Conservation (phyloP, 2,888 invertebrate genomes). For the Polydrusus cervinus region DNA sequence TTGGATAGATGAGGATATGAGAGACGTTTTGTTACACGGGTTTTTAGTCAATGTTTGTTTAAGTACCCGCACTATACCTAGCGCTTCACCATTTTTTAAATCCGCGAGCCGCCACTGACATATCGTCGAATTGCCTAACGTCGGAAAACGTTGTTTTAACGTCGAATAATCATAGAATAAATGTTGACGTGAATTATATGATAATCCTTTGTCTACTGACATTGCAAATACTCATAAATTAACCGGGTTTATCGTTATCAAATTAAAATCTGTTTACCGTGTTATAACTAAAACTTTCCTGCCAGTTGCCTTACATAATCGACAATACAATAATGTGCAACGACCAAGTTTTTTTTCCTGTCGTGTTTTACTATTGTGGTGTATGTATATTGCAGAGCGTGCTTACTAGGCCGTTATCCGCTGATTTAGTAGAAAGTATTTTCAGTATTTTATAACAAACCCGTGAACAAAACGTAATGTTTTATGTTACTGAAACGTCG, state of each 20-base stretch:
- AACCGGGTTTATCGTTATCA: constrained; percentile 26
- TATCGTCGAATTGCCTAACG: too few species aligned
- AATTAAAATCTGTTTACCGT: constrained; percentile 20
- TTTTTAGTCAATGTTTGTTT: too few species aligned
- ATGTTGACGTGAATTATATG: too few species aligned
- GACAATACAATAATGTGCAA: constrained; percentile 35
- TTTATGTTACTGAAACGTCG: constrained; percentile 15
- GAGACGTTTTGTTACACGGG: too few species aligned
- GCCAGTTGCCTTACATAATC: constrained; percentile 35
- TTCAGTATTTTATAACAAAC: constrained; percentile 40
- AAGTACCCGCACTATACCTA: too few species aligned
- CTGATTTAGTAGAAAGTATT: constrained; percentile 49
- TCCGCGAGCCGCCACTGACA: too few species aligned
- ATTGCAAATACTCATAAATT: constrained; percentile 13
- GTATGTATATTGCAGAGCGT: constrained; percentile 30
- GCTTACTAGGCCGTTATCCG: constrained; percentile 43
- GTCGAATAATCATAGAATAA: too few species aligned
- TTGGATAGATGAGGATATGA: too few species aligned
- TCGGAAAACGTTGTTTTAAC: too few species aligned
- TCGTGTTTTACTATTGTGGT: constrained; percentile 35
- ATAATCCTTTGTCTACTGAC: neutral
- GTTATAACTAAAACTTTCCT: constrained; percentile 34
- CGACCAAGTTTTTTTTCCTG: constrained; percentile 30
- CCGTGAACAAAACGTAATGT: constrained; percentile 19
- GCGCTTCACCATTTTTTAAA: too few species aligned